Conservation (phyloP, 2,888 invertebrate genomes). For the Platynereis dumerilii region DNA sequence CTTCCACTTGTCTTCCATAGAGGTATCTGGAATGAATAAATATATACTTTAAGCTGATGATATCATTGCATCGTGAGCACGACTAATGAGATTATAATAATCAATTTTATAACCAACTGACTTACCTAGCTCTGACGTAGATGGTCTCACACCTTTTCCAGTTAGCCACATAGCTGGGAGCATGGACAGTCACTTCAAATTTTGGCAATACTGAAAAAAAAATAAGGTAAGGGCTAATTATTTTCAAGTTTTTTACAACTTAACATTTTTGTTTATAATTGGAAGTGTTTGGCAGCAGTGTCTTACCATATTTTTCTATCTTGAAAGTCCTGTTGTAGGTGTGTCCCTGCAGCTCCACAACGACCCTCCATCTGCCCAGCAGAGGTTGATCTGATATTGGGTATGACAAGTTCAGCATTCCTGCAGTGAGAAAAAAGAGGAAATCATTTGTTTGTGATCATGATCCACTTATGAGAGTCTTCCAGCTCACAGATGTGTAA, state of each 20-base stretch:
- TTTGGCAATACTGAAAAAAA: constrained; percentile 62
- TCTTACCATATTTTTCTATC: constrained; percentile 67
- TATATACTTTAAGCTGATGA: neutral
- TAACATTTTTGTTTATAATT: too few relatives aligned
- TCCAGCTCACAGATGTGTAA: neutral
- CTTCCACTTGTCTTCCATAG: constrained; percentile 29
- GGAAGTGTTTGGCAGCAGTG: too few relatives aligned
- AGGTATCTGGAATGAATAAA: constrained; percentile 29
- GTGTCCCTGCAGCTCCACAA: constrained; percentile 58
- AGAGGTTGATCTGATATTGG: constrained; percentile 59
- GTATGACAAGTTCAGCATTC: constrained; percentile 70
- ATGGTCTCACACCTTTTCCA: constrained; percentile 30
- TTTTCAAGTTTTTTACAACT: too few relatives aligned
- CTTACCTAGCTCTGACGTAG: constrained; percentile 29
- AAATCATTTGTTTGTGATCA: neutral
- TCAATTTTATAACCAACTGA: neutral
- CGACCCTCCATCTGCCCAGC: constrained; percentile 67
- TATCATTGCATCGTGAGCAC: neutral
- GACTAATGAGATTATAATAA: neutral
- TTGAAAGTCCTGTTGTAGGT: constrained; percentile 57
- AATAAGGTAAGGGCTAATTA: too few relatives aligned
- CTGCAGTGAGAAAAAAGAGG: constrained; percentile 48
- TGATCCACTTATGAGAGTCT: neutral
- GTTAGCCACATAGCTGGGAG: constrained; percentile 28
- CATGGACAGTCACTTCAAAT: constrained; percentile 42